Conservation (phyloP, 2,797 vertebrate genomes). For the Silurus aristotelis region DNA sequence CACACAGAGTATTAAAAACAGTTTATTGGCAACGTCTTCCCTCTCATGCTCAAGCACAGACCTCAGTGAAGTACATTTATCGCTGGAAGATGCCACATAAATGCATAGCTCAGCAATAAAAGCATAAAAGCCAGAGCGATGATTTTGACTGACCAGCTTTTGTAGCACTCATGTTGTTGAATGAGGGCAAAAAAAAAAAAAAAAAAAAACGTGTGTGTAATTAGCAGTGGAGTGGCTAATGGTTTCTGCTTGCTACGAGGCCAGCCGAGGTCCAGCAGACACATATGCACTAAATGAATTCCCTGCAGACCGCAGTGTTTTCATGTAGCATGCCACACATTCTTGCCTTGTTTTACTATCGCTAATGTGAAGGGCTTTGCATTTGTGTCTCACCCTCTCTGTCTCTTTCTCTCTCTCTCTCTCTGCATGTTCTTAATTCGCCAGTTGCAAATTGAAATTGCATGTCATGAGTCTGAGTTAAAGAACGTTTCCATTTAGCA, state of each 20-base stretch:
- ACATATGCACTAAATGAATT: slow-evolving; percentile 74
- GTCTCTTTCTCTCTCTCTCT: neutral
- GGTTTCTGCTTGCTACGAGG: slow-evolving; percentile 64
- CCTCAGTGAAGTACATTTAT: neutral
- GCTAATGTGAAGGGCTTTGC: slow-evolving; percentile 65
- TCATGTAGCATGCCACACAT: slow-evolving; percentile 73
- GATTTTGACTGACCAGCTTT: slow-evolving; percentile 29
- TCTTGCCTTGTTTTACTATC: slow-evolving; percentile 75
- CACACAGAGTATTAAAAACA: slow-evolving; percentile 77
- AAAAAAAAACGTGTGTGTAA: slow-evolving; percentile 61
- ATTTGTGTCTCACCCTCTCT: neutral
- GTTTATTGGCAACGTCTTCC: slow-evolving; percentile 76
- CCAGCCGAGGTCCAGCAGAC: slow-evolving; percentile 69
- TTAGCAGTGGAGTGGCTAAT: slow-evolving; percentile 65
- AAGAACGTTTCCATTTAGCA: slow-evolving; percentile 33
- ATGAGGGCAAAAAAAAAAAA: neutral
- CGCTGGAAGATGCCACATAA: slow-evolving; percentile 6
- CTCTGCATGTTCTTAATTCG: slow-evolving; percentile 32
- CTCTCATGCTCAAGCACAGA: slow-evolving; percentile 61
- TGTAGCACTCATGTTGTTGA: slow-evolving; percentile 32
- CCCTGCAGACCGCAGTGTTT: slow-evolving; percentile 72
- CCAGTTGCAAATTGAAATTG: slow-evolving; percentile 27
- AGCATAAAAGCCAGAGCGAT: slow-evolving; percentile 1
- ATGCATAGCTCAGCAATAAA: slow-evolving; percentile 19
- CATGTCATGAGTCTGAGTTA: slow-evolving; percentile 2